phyloP scores from a whole-genome alignment of 2,888 invertebrate species.

The Acleris laterana region DNA sequence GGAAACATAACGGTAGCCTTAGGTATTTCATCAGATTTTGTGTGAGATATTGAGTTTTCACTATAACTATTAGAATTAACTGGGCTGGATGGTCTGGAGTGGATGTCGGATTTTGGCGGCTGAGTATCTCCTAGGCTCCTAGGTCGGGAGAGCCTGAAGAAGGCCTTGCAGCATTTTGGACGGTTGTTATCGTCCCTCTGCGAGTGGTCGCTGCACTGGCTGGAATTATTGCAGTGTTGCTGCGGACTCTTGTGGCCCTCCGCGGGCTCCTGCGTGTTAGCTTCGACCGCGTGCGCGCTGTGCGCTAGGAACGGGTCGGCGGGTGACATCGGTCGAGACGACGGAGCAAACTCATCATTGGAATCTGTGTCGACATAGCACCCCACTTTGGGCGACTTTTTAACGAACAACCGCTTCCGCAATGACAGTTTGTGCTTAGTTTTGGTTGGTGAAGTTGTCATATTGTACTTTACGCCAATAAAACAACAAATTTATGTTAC shows the following conservation, averaged over 20 bases:
- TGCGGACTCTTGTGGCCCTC: slow-evolving; percentile 58
- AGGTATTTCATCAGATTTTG: slow-evolving; percentile 74
- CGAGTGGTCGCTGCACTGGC: slow-evolving; percentile 50
- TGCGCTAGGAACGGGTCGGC: slow-evolving; percentile 78
- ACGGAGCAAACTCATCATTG: slow-evolving; percentile 71
- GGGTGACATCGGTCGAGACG: slow-evolving; percentile 78
- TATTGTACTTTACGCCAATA: slow-evolving; percentile 69
- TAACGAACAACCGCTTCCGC: slow-evolving; percentile 78
- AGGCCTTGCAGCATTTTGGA: slow-evolving; percentile 74
- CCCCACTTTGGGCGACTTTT: slow-evolving; percentile 82
- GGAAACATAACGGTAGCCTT: slow-evolving; percentile 75
- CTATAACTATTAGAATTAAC: slow-evolving; percentile 70
- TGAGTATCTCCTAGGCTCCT: slow-evolving; percentile 71
- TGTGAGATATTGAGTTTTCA: slow-evolving; percentile 66
- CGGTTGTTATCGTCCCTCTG: slow-evolving; percentile 67
- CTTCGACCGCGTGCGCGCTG: slow-evolving; percentile 65
- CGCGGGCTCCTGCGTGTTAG: slow-evolving; percentile 50
- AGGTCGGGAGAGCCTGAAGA: slow-evolving; percentile 75
- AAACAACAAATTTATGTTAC: slow-evolving; percentile 73
- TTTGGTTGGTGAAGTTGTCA: slow-evolving; percentile 80
- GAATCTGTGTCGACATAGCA: slow-evolving; percentile 80
- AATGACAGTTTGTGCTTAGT: slow-evolving; percentile 79
- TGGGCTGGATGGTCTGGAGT: slow-evolving; percentile 69
- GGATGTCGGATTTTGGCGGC: slow-evolving; percentile 59
- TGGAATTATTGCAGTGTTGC: slow-evolving; percentile 53